Conservation (phyloP, 2,888 invertebrate genomes). For the Oxystoma pomonae region DNA sequence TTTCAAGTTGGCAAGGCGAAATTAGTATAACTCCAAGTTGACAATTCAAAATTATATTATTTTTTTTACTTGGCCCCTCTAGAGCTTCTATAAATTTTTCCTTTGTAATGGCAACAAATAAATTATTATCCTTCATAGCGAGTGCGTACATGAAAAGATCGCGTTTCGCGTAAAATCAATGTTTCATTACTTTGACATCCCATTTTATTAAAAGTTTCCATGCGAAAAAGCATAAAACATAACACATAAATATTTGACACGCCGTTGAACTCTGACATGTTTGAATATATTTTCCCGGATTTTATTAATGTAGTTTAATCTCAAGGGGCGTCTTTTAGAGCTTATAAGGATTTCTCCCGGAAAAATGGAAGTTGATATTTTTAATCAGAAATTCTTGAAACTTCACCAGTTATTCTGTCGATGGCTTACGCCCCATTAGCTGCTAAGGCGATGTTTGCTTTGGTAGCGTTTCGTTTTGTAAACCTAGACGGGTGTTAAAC, state of each 20-base stretch:
- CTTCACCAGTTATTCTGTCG: constrained; percentile 26
- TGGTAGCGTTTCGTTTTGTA: constrained; percentile 19
- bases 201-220: constrained; percentile 32
- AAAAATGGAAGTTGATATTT: constrained; percentile 33
- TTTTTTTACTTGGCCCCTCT: no score
- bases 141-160: no score
- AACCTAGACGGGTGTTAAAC: constrained; percentile 31
- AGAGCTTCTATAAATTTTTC: no score
- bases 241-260: constrained; percentile 35
- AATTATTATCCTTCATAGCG: no score
- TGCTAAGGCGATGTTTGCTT: not conserved
- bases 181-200: constrained; percentile 20
- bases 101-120: no score
- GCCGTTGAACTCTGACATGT: constrained; percentile 23
- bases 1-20: no score
- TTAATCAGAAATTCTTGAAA: constrained; percentile 35
- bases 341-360: not conserved
- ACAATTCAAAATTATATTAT: no score
- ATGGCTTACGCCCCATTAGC: constrained; percentile 30
- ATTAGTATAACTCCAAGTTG: no score
- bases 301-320: constrained; percentile 32
- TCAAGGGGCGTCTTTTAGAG: constrained; percentile 20
- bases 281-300: constrained; percentile 21
- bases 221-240: constrained; percentile 27
- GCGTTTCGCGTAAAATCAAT: not conserved